Evolutionary conservation across 23 tunicate species (phyloP), one percentile per base, ranked within the genome.

Genomic region (Styela clava): DNA sequence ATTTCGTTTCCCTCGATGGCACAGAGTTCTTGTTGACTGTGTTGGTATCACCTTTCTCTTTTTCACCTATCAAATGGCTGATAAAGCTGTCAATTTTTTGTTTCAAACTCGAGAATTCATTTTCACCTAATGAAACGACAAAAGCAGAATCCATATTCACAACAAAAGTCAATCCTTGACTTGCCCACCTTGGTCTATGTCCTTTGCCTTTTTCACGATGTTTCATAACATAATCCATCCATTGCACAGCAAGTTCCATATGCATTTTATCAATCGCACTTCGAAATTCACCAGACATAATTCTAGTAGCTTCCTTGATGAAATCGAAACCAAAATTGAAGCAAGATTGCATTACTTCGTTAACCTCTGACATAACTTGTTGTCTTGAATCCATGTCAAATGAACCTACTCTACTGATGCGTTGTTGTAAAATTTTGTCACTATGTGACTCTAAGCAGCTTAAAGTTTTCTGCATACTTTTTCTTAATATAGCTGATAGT

Each of bases 211-310:
- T 65, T 16, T 86, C 79, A 2, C 91, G 26, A 34, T 84, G 74
- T 76, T 88, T 74, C 36, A 93, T 27, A 2, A 93, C 86, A 69
- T 93, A 93, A 61, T 81, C 78, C 98, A 93, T 93, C 98, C 98
- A 93, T 19, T 63, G 82, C 29, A 67, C 21, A 2, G 86, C 72
- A 52, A 74, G 72, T 16, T 26, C 74, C 62, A 88, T 51, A 30
- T 93, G 93, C 19, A 93, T 33, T 31, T 79, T 33, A 25, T 87
- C 88, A 81, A 93, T 80, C 35, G 69, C 31, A 25, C 30, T 34
- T 1, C 98, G 80, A 21, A 74, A 25, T 24, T 34, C 74, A 81
- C 97, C 97, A 27, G 87, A 86, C 33, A 91, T 56, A 62, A 91
- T 52, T 52, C 84, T 69, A 20, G 84, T 81, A 29, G 85, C 84